A percentile compares a stretch with the other conserved stretches of the same genome.
Conservation (phyloP, 2,888 invertebrate genomes). For the Synanthedon tipuliformis region DNA sequence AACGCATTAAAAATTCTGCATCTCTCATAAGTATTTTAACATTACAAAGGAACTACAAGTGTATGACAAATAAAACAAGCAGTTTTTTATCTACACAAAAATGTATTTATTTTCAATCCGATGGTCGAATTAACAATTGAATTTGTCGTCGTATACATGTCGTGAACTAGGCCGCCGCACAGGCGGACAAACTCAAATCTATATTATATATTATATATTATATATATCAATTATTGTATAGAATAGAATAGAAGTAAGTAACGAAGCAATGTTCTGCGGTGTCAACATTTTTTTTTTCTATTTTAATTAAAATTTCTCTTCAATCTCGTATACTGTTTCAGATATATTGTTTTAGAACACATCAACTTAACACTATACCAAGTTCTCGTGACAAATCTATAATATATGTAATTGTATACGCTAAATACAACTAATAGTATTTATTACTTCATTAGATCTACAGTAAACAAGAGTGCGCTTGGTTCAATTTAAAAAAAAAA, state of each 20-base stretch:
- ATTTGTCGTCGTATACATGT: conserved; percentile 64
- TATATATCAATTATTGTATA: too few relatives aligned
- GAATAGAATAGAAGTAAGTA: neutral
- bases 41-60: too few relatives aligned
- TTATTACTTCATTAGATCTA: conserved; percentile 15
- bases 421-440: conserved; percentile 36
- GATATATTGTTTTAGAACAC: conserved; percentile 68
- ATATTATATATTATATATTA: too few relatives aligned
- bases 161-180: conserved; percentile 41
- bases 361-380: conserved; percentile 58
- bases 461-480: conserved; percentile 4
- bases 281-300: conserved; percentile 21
- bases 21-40: too few relatives aligned
- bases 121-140: conserved; percentile 67
- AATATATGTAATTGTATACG: conserved; percentile 9
- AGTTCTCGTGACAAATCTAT: conserved; percentile 32
- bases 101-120: conserved; percentile 65
- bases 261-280: conserved; percentile 34
- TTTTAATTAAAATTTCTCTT: conserved; percentile 39
- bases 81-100: conserved; percentile 63
- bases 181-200: too few relatives aligned
- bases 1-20: too few relatives aligned
- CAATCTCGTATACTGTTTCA: conserved; percentile 66
- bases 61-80: conserved; percentile 26
- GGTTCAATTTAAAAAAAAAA: neutral